Conservation (phyloP, 2,888 invertebrate genomes). For the Ochropleura leucogaster region DNA sequence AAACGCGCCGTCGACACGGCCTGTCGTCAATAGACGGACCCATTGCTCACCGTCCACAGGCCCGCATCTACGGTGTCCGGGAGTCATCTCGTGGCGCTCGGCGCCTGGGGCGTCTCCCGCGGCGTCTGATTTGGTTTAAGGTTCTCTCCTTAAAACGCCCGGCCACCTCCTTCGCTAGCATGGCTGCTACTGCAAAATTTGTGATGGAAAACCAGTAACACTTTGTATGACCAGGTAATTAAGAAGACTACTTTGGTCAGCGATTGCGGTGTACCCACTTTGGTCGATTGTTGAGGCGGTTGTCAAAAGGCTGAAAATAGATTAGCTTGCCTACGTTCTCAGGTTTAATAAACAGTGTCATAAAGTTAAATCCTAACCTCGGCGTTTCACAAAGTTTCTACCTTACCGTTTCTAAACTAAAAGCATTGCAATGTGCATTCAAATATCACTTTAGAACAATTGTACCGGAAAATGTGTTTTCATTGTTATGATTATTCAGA, state of each 20-base stretch:
- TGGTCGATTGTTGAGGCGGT: background rate
- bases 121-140: too few species aligned
- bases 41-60: too few species aligned
- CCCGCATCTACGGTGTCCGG: too few species aligned
- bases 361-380: background rate
- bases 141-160: too few species aligned
- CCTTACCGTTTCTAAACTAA: constrained; percentile 12
- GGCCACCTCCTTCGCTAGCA: too few species aligned
- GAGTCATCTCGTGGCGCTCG: too few species aligned
- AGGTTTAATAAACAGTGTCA: background rate
- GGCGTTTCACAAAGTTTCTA: background rate
- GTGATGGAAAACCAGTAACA: background rate
- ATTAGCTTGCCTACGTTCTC: background rate
- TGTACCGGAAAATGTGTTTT: constrained; percentile 60
- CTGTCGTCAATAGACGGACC: too few species aligned
- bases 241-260: too few species aligned
- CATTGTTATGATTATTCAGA: constrained; percentile 65
- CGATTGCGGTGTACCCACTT: background rate
- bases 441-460: constrained; percentile 26
- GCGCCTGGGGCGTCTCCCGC: too few species aligned
- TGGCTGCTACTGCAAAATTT: background rate
- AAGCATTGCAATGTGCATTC: constrained; percentile 31
- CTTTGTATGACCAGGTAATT: background rate
- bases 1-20: too few species aligned
- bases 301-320: background rate